These are phyloP conservation scores for Cynaeus angustus DNA, from an alignment of 2,888 invertebrate species.

Conservation along the genomic window DNA sequence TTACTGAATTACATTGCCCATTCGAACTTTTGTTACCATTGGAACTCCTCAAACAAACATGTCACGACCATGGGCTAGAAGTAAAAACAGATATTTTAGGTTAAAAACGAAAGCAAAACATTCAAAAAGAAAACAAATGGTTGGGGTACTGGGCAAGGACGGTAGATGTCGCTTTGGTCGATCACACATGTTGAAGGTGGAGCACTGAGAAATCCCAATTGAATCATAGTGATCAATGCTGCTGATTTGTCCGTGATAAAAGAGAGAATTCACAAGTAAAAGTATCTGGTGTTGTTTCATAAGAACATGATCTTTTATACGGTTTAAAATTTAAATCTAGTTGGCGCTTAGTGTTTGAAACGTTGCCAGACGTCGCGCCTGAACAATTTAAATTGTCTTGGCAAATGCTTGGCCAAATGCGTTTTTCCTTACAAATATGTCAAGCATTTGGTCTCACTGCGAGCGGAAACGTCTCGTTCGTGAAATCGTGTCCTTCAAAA, in stretches of 20 bases:
- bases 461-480: conserved; percentile 9
- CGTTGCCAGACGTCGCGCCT: conserved; percentile 45
- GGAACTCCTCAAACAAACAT: conserved; percentile 9
- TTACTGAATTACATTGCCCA: conserved; percentile 43
- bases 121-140: no score
- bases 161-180: no score
- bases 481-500: background rate
- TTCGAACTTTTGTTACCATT: conserved; percentile 34
- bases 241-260: no score
- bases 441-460: conserved; percentile 2
- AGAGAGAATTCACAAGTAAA: no score
- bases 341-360: conserved; percentile 49
- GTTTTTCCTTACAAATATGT: conserved; percentile 29
- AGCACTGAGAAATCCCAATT: no score
- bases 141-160: no score
- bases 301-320: conserved; percentile 16
- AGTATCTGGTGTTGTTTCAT: no score
- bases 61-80: conserved; percentile 21
- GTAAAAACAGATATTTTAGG: conserved; percentile 6
- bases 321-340: conserved; percentile 44
- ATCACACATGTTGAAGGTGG: no score
- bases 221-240: no score
- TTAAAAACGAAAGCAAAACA: conserved; percentile 17
- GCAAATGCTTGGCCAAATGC: conserved; percentile 27
- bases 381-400: conserved; percentile 34